phyloP scores from a whole-genome alignment of 2,113 vertebrate species.

The Paramisgurnus dabryanus region DNA sequence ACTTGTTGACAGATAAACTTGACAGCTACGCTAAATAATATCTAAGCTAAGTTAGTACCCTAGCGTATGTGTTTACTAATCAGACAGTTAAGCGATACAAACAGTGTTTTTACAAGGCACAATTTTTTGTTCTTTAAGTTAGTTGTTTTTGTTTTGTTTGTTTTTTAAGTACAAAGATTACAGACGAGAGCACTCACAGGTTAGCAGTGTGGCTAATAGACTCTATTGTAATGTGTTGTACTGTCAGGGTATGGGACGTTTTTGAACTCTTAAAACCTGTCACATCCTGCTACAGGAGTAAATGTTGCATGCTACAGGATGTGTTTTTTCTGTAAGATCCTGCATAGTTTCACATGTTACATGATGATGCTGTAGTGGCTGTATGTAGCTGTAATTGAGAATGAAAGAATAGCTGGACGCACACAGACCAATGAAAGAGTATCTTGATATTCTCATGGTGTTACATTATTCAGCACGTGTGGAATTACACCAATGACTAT shows the following conservation, averaged over 20 bases:
- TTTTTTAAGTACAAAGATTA: not conserved
- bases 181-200: not conserved
- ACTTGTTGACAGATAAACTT: not conserved
- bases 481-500: constrained; percentile 8
- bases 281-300: too few relatives aligned
- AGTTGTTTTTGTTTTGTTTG: too few relatives aligned
- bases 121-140: not conserved
- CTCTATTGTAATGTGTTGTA: not conserved
- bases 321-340: not conserved
- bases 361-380: not conserved
- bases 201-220: constrained; percentile 2
- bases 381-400: not conserved
- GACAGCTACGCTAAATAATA: not conserved
- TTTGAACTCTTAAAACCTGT: too few relatives aligned
- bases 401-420: constrained; percentile 1
- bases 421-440: constrained; percentile 10
- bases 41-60: not conserved
- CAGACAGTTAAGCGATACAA: not conserved
- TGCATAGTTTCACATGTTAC: constrained; percentile 4
- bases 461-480: constrained; percentile 47
- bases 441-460: not conserved
- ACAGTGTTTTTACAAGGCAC: not conserved
- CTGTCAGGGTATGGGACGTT: too few relatives aligned
- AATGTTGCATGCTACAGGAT: not conserved
- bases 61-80: not conserved